Base-by-base conservation (phyloP, 2,888 invertebrate genomes). In the Nephrocerus scutellatus region DNA sequence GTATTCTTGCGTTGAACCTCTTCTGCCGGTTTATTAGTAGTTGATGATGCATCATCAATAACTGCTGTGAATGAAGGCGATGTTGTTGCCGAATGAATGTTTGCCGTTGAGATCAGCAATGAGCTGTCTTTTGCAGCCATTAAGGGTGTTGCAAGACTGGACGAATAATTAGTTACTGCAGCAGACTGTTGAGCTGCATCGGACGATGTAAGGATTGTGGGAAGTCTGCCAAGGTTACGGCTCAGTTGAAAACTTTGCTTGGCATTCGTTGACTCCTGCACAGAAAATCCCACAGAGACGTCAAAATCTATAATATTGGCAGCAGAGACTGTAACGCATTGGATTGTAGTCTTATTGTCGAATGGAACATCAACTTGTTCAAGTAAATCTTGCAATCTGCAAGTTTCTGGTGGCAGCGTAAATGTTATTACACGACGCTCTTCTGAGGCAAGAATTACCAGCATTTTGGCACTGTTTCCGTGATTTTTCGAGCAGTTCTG, bases 401-500 rank as follows among this genome's bases (percentile, higher is more conserved):
- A 83, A 50, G 80, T 79, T 61, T 83, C 82, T 60, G 80, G 80
- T 25, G 84, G 83, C 51, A 82, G 71, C 43, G 83, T 82, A 62
- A 84, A 84, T 8, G 82, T 83, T 44, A 84, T 83, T 47, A 84
- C 71, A 59, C 83, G 74, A 63, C 83, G 83, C 66, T 83, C 82
- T 28, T 82, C 82, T 51, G 76, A 80, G 54, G 76, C 75, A 42
- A 83, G 66, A 48, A 82, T 74, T 30, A 83, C 80, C 54, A 83
- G 70, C 83, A 84, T 83, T 60, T 80, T 76, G 3, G 82, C 82
- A 4, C 79, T 80, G 25, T 43, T 46, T 28, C 48, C 43, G 15
- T 50, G 50, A n/a, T 46, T 42, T 10, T 48, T 48, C 12, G 43
- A 41, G 34, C 50, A 50, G 14, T 46, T 43, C 24, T 50, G 48